A percentile compares a stretch with the other conserved stretches of the same genome.
Evolutionary conservation across 2,888 invertebrate genomes (phyloP).

Genomic region (Phragmatobia fuliginosa): DNA sequence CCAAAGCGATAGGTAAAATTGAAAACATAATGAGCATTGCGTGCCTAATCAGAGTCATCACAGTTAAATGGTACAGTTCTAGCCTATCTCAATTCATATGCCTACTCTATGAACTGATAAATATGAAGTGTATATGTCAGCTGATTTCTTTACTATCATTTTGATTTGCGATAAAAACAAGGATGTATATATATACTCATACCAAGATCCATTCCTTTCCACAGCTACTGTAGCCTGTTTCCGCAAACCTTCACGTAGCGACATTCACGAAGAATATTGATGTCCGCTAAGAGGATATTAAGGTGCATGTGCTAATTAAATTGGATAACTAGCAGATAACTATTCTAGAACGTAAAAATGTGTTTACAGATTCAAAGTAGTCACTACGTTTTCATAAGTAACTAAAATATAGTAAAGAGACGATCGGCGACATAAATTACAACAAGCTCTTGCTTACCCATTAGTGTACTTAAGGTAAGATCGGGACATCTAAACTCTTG

Average conservation of each 20-base stretch:
- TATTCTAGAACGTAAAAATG: background rate
- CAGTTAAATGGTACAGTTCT: background rate
- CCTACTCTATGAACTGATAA: background rate
- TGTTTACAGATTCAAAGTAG: background rate
- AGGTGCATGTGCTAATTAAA: constrained; percentile 16
- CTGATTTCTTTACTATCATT: background rate
- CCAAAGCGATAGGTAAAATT: background rate
- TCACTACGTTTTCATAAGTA: background rate
- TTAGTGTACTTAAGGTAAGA: background rate
- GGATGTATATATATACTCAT: background rate
- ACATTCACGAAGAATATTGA: constrained; percentile 36
- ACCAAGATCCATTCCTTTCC: constrained; percentile 5
- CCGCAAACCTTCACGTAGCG: constrained; percentile 44
- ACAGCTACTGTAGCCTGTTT: constrained; percentile 16
- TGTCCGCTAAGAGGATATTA: constrained; percentile 36
- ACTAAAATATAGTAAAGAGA: background rate
- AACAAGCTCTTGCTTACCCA: background rate
- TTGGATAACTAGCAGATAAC: background rate
- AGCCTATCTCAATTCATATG: no score
- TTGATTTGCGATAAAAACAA: background rate
- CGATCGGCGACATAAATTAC: background rate
- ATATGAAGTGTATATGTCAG: background rate
- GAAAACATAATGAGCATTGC: background rate
- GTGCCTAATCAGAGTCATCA: background rate
- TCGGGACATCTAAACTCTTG: no score